phyloP scores from a whole-genome alignment of 2,797 vertebrate genomes.

The Eleutherodactylus coqui region DNA sequence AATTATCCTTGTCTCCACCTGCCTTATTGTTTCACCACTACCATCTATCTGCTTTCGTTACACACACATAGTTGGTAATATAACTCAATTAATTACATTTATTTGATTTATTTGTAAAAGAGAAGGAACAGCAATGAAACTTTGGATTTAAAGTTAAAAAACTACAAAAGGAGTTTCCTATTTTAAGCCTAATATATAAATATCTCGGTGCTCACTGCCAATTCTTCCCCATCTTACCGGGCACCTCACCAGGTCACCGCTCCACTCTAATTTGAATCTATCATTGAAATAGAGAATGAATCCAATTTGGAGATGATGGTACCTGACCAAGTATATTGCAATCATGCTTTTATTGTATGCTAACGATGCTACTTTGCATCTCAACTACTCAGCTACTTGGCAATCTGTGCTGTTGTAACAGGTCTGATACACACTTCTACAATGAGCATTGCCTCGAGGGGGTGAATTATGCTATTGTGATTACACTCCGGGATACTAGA shows the following conservation, averaged over 20 bases:
- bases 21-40: too few relatives aligned
- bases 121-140: not conserved
- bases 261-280: not conserved
- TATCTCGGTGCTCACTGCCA: not conserved
- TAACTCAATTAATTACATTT: not conserved
- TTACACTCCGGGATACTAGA: not conserved
- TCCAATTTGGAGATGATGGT: constrained; percentile 26
- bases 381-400: constrained; percentile 16
- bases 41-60: too few relatives aligned
- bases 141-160: not conserved
- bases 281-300: constrained; percentile 13
- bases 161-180: not conserved
- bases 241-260: not conserved
- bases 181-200: not conserved
- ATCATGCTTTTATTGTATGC: constrained; percentile 20
- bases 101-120: not conserved
- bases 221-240: not conserved
- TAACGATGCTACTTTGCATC: constrained; percentile 13
- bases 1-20: too few relatives aligned
- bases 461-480: not conserved
- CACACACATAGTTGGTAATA: not conserved
- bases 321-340: not conserved
- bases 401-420: not conserved
- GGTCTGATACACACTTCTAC: not conserved
- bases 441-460: not conserved